Evolutionary conservation across 2,113 vertebrate species (phyloP), one percentile per base, ranked within the genome.

Genomic region (Raja brachyura): DNA sequence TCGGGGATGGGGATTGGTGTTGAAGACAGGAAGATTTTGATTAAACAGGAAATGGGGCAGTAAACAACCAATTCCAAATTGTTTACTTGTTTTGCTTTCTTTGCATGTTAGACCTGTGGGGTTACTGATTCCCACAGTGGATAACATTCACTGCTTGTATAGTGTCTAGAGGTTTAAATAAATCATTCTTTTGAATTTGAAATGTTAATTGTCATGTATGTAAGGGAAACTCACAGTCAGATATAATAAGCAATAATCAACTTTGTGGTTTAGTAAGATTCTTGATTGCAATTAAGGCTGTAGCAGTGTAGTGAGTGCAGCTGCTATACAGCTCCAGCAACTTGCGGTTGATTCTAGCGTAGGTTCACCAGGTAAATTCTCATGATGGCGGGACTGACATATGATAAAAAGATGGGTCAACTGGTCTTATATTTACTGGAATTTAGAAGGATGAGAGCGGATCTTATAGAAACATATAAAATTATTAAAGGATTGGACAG

Each of bases 41-140:
- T 92, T 92, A 48, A 74, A 92, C 66, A 92, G 90, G 90, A 92
- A 70, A n/a, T 73, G 90, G 54, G 33, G 73, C 33, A 68, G 20
- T 16, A 48, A 92, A 92, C 68, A 74, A 73, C 48, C 18, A 31
- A 70, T 39, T 92, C 39, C 39, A 70, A 18, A 70, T 7, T 92
- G 9, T 92, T 90, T 88, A 14, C 31, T 70, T 92, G 11, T 70
- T 70, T 90, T 90, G 31, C 28, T 90, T 66, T 31, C 66, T 39
- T 68, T 92, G 66, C 22, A 74, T 54, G 22, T 92, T 92, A n/a
- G 33, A 73, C 68, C 39, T 74, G 18, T 90, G 2, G 20, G 25
- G 33, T 92, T 73, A 54, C 5, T 88, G 10, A 92, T 73, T 73
- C 33, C 68, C 90, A 54, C 66, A 92, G 7, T 22, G 33, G 39